Percentiles rank a stretch among this genome's conserved stretches.
These are phyloP conservation scores for Philantomba maxwellii DNA, from an alignment of 2,113 vertebrate species.

Conservation along the genomic window DNA sequence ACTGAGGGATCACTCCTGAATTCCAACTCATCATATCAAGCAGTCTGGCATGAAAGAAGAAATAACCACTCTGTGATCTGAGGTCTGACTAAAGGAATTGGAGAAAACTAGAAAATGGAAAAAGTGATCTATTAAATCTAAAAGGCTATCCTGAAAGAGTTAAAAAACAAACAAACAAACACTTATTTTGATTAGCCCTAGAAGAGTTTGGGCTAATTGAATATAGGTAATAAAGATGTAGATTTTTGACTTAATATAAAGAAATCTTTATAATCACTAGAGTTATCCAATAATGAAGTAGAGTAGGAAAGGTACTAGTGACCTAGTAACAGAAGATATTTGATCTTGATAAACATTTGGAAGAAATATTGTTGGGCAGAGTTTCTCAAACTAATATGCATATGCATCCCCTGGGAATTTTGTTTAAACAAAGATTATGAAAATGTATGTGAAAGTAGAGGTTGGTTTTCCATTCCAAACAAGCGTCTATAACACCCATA, in stretches of 20 bases:
- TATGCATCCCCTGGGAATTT: not conserved
- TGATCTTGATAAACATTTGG: not conserved
- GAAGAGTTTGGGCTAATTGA: not conserved
- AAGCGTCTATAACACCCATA: fast-evolving
- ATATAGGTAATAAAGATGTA: not conserved
- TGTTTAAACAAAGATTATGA: not conserved
- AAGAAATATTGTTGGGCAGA: not conserved
- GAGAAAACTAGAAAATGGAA: not conserved
- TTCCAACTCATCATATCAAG: not conserved
- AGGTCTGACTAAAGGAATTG: not conserved
- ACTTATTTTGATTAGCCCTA: not conserved
- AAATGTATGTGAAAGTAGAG: not conserved
- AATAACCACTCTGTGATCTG: not conserved
- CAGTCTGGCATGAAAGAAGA: not conserved
- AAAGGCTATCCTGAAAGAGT: not conserved
- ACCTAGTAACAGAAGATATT: not conserved
- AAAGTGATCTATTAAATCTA: not conserved
- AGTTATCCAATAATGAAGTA: not conserved
- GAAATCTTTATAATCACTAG: not conserved
- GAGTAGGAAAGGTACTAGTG: not conserved
- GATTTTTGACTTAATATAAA: not conserved
- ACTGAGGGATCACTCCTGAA: not conserved
- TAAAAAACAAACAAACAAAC: not conserved
- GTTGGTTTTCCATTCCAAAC: not conserved
- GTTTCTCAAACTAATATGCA: not conserved